phyloP scores from a whole-genome alignment of 2,113 vertebrate species.

The Epinephelus lanceolatus region DNA sequence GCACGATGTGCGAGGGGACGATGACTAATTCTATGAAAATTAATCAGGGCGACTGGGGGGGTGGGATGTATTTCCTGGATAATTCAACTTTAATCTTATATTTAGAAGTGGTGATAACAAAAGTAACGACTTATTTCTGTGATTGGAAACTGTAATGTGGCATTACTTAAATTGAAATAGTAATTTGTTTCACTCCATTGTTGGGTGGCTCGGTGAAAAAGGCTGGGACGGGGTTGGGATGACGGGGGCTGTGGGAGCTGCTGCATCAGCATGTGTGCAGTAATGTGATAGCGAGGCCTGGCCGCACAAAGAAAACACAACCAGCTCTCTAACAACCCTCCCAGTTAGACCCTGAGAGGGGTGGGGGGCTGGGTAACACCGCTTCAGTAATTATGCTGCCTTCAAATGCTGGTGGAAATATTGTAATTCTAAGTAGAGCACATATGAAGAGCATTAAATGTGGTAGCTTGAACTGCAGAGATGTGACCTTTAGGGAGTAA shows the following conservation, averaged over 20 bases:
- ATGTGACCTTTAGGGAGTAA: slow-evolving; percentile 49
- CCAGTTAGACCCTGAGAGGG: slow-evolving; percentile 70
- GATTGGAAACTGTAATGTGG: slow-evolving; percentile 56
- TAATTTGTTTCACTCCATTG: slow-evolving; percentile 69
- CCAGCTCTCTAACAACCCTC: slow-evolving; percentile 78
- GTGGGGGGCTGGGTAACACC: slow-evolving; percentile 37
- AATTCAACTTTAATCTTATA: slow-evolving; percentile 70
- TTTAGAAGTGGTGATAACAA: slow-evolving; percentile 62
- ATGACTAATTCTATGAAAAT: slow-evolving; percentile 77
- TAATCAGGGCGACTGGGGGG: slow-evolving; percentile 49
- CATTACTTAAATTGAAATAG: slow-evolving; percentile 64
- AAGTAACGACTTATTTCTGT: slow-evolving; percentile 61
- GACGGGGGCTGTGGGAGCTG: slow-evolving; percentile 60
- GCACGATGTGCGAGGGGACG: slow-evolving; percentile 39
- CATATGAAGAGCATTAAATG: slow-evolving; percentile 40
- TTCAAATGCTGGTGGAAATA: slow-evolving; percentile 55
- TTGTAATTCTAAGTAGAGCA: slow-evolving; percentile 23
- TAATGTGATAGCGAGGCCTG: slow-evolving; percentile 83
- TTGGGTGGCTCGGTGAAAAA: slow-evolving; percentile 50
- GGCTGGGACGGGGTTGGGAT: slow-evolving; percentile 20
- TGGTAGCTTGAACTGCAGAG: slow-evolving; percentile 32
- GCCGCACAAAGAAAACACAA: slow-evolving; percentile 86
- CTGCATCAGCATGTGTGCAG: slow-evolving; percentile 87
- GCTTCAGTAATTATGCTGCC: slow-evolving; percentile 70
- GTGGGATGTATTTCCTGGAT: slow-evolving; percentile 53